Evolutionary conservation across 2,113 vertebrate genomes (phyloP).

Genomic region (Corydoras maculifer): DNA sequence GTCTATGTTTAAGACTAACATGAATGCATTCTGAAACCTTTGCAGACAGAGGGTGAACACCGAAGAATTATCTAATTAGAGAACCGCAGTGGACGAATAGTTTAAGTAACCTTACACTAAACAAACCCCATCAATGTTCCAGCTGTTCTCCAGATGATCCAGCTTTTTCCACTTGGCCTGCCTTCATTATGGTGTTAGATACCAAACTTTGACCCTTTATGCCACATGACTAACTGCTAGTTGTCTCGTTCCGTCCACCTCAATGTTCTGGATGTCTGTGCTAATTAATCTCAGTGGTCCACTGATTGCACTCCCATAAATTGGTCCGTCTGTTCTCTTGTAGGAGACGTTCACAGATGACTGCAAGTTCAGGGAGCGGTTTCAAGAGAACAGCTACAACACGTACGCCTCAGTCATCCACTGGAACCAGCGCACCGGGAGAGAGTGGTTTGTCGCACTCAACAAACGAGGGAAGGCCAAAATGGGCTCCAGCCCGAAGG

Average conservation of each 20-base stretch:
- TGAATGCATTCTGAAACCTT: neutral
- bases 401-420: slow-evolving; percentile 87
- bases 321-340: slow-evolving; percentile 13
- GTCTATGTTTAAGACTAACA: no score
- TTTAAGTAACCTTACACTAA: slow-evolving; percentile 41
- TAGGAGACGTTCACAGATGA: slow-evolving; percentile 83
- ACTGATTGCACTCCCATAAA: slow-evolving; percentile 2
- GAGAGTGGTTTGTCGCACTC: slow-evolving; percentile 91
- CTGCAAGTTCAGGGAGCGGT: slow-evolving; percentile 91
- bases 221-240: slow-evolving; percentile 18
- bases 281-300: neutral
- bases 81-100: slow-evolving; percentile 35
- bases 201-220: slow-evolving; percentile 12
- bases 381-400: slow-evolving; percentile 98
- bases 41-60: slow-evolving; percentile 13
- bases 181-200: slow-evolving; percentile 28
- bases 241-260: neutral
- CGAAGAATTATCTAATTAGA: slow-evolving; percentile 36
- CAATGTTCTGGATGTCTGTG: neutral
- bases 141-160: slow-evolving; percentile 45
- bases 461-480: slow-evolving; percentile 96
- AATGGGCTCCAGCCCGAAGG: slow-evolving; percentile 83
- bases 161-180: slow-evolving; percentile 9
- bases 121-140: slow-evolving; percentile 33
- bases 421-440: slow-evolving; percentile 72